phyloP scores from a whole-genome alignment of 2,888 invertebrate genomes.

The Dendrolimus houi region DNA sequence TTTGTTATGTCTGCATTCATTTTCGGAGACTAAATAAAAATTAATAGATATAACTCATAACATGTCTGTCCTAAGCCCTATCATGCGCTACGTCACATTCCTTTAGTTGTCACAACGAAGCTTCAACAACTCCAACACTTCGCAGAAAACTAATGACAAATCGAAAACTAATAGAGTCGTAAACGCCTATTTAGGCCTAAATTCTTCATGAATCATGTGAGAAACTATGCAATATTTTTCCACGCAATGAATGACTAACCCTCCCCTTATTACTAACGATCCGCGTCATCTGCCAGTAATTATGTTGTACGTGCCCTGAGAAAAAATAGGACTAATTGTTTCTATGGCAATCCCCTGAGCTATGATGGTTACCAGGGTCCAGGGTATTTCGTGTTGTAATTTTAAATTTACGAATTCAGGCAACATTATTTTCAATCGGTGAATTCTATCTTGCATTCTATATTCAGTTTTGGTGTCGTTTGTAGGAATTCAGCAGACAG shows the following conservation, averaged over 20 bases:
- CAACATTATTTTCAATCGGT: too few species aligned
- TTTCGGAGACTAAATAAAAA: too few species aligned
- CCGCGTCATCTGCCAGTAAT: slow-evolving; percentile 61
- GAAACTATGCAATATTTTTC: slow-evolving; percentile 15
- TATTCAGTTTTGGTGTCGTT: too few species aligned
- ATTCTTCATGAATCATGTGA: neutral
- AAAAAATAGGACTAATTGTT: slow-evolving; percentile 56
- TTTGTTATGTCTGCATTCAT: too few species aligned
- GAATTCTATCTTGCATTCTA: too few species aligned
- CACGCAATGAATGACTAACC: slow-evolving; percentile 25
- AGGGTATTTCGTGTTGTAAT: too few species aligned
- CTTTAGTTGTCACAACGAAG: neutral
- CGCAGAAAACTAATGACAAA: neutral
- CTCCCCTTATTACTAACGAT: slow-evolving; percentile 39
- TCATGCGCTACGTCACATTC: neutral
- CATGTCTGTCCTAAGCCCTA: too few species aligned
- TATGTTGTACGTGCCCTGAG: slow-evolving; percentile 45
- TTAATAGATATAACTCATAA: too few species aligned
- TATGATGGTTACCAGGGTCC: neutral
- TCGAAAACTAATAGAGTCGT: neutral
- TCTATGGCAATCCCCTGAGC: slow-evolving; percentile 31
- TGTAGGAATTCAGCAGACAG: too few species aligned
- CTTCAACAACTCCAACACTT: neutral
- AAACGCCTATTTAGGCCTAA: neutral
- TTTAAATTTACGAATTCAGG: too few species aligned